A percentile compares a stretch with the other conserved stretches of the same genome.
phyloP scores from a whole-genome alignment of 2,888 invertebrate genomes.

The Darwinula stevensoni region DNA sequence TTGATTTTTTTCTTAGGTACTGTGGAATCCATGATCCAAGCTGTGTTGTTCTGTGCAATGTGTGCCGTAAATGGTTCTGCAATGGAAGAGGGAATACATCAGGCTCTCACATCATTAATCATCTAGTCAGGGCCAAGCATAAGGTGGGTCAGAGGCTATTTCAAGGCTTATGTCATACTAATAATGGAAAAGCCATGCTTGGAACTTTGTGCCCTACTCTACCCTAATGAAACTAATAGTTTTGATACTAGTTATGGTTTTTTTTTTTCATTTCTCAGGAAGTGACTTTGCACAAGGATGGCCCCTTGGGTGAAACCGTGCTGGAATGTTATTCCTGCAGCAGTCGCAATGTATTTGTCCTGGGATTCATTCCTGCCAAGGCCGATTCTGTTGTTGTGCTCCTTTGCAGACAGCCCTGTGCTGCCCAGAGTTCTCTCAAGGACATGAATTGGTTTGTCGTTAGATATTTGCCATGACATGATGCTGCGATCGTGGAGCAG shows the following conservation, averaged over 20 bases:
- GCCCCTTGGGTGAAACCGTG: slow-evolving; percentile 86
- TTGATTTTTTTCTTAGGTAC: slow-evolving; percentile 57
- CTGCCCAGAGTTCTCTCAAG: slow-evolving; percentile 81
- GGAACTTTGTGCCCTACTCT: no score
- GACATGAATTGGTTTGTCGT: slow-evolving; percentile 90
- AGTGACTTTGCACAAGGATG: slow-evolving; percentile 85
- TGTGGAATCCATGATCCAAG: slow-evolving; percentile 95
- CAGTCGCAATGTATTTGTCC: slow-evolving; percentile 84
- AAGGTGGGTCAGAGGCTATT: slow-evolving; percentile 30
- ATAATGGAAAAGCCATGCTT: no score
- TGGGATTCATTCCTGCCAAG: slow-evolving; percentile 97
- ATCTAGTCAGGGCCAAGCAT: slow-evolving; percentile 93
- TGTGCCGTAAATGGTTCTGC: slow-evolving; percentile 98
- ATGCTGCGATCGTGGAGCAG: background rate
- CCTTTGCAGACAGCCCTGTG: slow-evolving; percentile 90
- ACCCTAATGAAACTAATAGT: no score
- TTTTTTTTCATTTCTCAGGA: slow-evolving; percentile 33
- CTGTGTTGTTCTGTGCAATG: slow-evolving; percentile 91
- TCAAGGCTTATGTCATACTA: no score
- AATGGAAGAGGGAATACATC: slow-evolving; percentile 94
- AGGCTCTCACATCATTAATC: slow-evolving; percentile 94
- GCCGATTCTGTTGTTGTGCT: slow-evolving; percentile 93
- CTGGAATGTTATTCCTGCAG: slow-evolving; percentile 98
- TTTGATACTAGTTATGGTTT: no score
- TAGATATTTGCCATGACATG: slow-evolving; percentile 6